Evolutionary conservation across 2,113 vertebrate species (phyloP).

Genomic region (Phalacrocorax aristotelis): DNA sequence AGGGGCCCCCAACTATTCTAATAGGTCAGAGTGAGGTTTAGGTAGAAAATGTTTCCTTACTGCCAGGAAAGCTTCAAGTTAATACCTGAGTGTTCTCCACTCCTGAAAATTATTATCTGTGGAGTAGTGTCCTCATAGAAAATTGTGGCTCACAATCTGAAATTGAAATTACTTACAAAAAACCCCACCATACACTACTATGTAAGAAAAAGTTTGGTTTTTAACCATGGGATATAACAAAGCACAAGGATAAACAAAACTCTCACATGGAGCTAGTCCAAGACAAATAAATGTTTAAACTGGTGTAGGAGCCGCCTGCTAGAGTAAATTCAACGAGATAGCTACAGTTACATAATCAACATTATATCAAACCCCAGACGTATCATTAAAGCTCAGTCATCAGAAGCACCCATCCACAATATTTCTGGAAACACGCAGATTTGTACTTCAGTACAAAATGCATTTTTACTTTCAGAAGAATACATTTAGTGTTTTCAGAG

Average conservation of each 20-base stretch:
- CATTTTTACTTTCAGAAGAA: neutral
- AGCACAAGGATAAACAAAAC: neutral
- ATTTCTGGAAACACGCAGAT: neutral
- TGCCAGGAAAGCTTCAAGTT: neutral
- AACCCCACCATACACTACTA: neutral
- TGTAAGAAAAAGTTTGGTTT: neutral
- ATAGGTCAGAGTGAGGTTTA: neutral
- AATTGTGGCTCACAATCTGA: neutral
- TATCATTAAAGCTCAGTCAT: neutral
- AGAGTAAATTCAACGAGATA: neutral
- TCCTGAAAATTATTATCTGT: neutral
- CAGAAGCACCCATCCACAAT: neutral
- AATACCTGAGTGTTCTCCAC: neutral
- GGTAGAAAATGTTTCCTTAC: neutral
- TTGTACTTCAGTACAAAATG: neutral
- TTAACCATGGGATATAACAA: neutral
- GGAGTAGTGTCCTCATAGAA: neutral
- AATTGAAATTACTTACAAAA: neutral
- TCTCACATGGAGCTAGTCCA: neutral
- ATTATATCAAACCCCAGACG: neutral
- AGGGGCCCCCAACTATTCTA: neutral
- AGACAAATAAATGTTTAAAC: neutral
- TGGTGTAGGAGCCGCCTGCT: neutral
- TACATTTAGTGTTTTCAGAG: neutral
- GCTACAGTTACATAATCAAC: neutral